Percentiles rank a stretch among this genome's conserved stretches.
Conservation (phyloP, 2,113 vertebrate species). For the Halichoerus grypus region DNA sequence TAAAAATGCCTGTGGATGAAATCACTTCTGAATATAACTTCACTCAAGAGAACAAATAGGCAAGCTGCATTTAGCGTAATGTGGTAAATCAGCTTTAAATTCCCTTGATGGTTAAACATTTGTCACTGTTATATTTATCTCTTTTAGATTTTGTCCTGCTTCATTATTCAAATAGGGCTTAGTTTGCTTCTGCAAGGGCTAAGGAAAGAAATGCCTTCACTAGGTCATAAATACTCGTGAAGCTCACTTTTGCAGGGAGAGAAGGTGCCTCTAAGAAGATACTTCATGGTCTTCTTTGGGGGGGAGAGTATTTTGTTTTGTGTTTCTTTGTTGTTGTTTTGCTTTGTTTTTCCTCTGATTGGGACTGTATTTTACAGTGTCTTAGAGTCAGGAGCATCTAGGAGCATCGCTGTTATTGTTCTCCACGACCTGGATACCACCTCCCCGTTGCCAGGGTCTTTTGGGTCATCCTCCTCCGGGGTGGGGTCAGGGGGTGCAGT, state of each 20-base stretch:
- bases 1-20: slow-evolving; percentile 32
- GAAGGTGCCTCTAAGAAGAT: neutral
- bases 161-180: neutral
- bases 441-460: neutral
- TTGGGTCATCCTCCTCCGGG: neutral
- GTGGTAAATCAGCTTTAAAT: neutral
- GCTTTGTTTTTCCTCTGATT: neutral
- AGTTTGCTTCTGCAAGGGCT: neutral
- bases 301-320: neutral
- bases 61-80: neutral
- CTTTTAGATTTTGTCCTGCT: neutral
- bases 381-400: neutral
- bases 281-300: neutral
- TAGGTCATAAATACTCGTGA: neutral
- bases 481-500: neutral
- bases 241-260: neutral
- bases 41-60: slow-evolving; percentile 12
- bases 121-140: neutral
- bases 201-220: neutral
- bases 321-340: neutral
- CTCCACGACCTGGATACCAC: neutral
- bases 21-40: slow-evolving; percentile 71
- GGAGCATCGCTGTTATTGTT: neutral
- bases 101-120: neutral
- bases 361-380: neutral